Percentiles rank a stretch among this genome's conserved stretches.
These are phyloP conservation scores for Chlorops oryzae DNA, from an alignment of 1,140 invertebrate genomes.

Conservation along the genomic window DNA sequence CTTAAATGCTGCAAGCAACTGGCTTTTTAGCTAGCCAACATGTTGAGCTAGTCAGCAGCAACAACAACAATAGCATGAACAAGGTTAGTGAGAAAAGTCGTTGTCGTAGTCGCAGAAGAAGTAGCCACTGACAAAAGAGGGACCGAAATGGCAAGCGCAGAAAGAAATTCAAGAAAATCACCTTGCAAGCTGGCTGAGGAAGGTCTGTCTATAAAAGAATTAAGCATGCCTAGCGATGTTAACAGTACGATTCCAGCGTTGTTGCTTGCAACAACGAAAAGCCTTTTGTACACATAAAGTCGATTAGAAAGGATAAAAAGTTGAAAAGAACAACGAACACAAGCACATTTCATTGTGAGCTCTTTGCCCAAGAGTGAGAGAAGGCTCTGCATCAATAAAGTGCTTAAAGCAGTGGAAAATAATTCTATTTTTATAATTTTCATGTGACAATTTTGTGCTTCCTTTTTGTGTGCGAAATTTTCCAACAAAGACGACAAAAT, in stretches of 20 bases:
- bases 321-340: neutral
- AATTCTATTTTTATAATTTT: too few species aligned
- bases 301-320: too few species aligned
- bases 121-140: neutral
- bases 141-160: slow-evolving; percentile 5
- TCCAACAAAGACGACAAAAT: neutral
- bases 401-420: too few species aligned
- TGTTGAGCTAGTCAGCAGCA: too few species aligned
- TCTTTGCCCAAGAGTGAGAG: neutral
- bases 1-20: slow-evolving; percentile 2
- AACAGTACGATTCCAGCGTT: slow-evolving; percentile 40
- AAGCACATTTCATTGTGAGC: neutral
- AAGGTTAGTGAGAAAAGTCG: neutral
- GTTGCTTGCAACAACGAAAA: too few species aligned
- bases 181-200: slow-evolving; percentile 34
- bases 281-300: too few species aligned
- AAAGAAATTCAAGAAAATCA: slow-evolving; percentile 31
- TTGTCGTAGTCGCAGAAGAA: neutral
- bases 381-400: neutral
- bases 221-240: slow-evolving; percentile 31
- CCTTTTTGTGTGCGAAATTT: slow-evolving; percentile 1
- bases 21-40: too few species aligned
- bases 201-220: slow-evolving; percentile 46
- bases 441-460: too few species aligned
- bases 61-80: neutral